Conservation (phyloP, 2,888 invertebrate genomes). For the Ophraella communa region DNA sequence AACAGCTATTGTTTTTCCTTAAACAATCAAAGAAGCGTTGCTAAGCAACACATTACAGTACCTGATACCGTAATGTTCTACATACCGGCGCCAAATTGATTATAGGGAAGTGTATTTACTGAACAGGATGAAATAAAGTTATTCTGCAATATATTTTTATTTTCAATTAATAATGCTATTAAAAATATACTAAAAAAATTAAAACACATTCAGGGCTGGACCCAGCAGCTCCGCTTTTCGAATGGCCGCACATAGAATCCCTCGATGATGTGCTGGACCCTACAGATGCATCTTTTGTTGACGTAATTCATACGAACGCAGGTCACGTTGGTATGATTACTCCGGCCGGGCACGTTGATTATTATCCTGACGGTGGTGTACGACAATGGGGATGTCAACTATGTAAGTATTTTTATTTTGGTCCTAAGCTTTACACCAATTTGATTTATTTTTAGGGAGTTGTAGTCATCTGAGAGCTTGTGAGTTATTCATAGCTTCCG, state of each 20-base stretch:
- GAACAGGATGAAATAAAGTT: no score
- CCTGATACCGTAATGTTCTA: no score
- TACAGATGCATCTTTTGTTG: conserved; percentile 62
- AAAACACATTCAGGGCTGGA: conserved; percentile 59
- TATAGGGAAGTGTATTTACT: no score
- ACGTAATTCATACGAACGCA: conserved; percentile 65
- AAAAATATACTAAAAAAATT: neutral
- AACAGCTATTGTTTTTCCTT: no score
- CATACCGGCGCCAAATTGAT: no score
- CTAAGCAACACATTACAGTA: no score
- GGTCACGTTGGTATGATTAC: conserved; percentile 58
- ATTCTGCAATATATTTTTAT: no score
- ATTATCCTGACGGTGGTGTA: conserved; percentile 68
- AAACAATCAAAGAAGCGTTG: no score
- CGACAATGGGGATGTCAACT: conserved; percentile 64
- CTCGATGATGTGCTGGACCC: conserved; percentile 59
- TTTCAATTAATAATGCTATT: neutral
- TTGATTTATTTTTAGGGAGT: conserved; percentile 44
- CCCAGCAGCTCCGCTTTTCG: conserved; percentile 64
- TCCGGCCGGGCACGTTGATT: conserved; percentile 64
- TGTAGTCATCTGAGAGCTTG: conserved; percentile 54
- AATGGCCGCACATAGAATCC: conserved; percentile 50
- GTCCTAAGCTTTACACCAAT: neutral
- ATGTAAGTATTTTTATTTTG: conserved; percentile 44
- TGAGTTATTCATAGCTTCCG: conserved; percentile 54